These are phyloP conservation scores for Cephus sareptanus DNA, from an alignment of 2,888 invertebrate species.

Conservation along the genomic window DNA sequence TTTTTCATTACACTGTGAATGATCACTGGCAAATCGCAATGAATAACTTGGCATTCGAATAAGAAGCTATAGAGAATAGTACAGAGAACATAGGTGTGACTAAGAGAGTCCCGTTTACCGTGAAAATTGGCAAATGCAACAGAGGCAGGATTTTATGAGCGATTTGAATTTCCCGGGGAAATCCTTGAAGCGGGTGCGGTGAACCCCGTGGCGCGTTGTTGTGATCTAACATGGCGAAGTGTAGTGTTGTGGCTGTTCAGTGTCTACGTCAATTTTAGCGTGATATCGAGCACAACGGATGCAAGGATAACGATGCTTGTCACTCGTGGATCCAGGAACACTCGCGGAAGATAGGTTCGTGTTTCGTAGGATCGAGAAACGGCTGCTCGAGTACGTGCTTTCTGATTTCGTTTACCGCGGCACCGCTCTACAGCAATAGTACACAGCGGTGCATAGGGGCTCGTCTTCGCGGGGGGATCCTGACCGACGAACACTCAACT, in stretches of 20 bases:
- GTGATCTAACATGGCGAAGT: conserved; percentile 77
- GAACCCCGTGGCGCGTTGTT: conserved; percentile 76
- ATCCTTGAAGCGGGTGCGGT: conserved; percentile 67
- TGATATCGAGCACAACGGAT: conserved; percentile 45
- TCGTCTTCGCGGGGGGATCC: conserved; percentile 32
- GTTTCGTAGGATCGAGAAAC: neutral
- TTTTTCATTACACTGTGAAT: neutral
- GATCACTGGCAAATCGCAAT: neutral
- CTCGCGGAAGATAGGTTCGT: neutral
- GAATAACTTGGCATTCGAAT: neutral
- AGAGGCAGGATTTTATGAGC: neutral
- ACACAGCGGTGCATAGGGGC: conserved; percentile 41
- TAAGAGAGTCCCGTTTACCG: neutral
- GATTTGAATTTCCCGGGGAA: conserved; percentile 48
- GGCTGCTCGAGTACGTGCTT: neutral
- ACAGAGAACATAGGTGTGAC: neutral
- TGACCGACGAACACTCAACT: conserved; percentile 7
- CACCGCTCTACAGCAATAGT: conserved; percentile 33
- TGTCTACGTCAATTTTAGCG: conserved; percentile 68
- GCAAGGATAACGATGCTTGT: conserved; percentile 36
- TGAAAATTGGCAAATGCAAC: neutral
- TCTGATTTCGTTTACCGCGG: conserved; percentile 35
- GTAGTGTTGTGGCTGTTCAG: conserved; percentile 73
- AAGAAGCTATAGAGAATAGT: neutral
- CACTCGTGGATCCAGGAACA: conserved; percentile 1